Percentiles rank a stretch among this genome's conserved stretches.
These are phyloP conservation scores for Opisthocomus hoazin DNA, from an alignment of 2,113 vertebrate genomes.

Conservation along the genomic window DNA sequence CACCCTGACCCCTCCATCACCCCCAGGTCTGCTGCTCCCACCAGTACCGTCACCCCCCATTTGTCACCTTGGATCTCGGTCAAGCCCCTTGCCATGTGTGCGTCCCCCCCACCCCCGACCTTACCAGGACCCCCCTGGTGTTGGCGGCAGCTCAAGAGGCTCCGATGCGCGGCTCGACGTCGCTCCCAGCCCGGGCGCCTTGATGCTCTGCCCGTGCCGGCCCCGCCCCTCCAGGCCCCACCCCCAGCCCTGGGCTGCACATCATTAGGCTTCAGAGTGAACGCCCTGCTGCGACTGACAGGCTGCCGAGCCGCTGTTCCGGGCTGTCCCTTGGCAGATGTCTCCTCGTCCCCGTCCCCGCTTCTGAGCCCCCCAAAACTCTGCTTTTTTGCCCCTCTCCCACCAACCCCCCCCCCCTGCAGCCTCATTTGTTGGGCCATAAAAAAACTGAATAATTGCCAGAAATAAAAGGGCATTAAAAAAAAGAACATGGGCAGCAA, in stretches of 20 bases:
- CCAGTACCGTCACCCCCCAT: background rate
- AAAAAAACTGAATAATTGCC: conserved; percentile 61
- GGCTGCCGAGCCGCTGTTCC: background rate
- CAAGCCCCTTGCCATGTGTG: no score
- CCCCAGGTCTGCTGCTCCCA: background rate
- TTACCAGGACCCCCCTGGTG: background rate
- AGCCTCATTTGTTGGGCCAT: conserved; percentile 20
- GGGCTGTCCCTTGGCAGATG: background rate
- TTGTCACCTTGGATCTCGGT: background rate
- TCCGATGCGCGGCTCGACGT: background rate
- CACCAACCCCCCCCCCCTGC: no score
- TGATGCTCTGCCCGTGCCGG: background rate
- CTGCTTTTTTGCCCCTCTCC: no score
- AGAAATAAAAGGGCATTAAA: conserved; percentile 50
- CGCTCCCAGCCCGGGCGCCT: background rate
- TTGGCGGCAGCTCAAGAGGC: background rate
- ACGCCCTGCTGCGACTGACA: background rate
- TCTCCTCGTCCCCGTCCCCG: background rate
- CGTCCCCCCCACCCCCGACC: background rate
- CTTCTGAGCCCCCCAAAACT: background rate
- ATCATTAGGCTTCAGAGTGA: background rate
- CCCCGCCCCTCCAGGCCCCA: background rate
- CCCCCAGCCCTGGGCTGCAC: background rate
- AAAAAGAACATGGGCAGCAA: background rate
- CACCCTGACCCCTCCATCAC: background rate